These are phyloP conservation scores for Chlorodrepanis virens DNA, from an alignment of 2,113 vertebrate genomes.

Conservation along the genomic window DNA sequence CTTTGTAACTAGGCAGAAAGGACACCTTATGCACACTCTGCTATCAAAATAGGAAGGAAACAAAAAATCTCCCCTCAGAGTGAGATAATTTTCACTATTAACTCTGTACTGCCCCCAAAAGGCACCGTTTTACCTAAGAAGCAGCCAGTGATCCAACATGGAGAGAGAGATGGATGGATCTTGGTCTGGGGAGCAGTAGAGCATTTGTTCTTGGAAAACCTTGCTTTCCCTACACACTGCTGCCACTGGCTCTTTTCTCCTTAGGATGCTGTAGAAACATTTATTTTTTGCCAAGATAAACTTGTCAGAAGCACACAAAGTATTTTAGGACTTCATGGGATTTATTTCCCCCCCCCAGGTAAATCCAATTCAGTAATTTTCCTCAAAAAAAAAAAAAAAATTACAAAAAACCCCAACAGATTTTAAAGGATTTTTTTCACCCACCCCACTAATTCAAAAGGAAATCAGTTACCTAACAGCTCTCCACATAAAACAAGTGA, in stretches of 20 bases:
- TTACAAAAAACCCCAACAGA: not conserved
- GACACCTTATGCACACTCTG: not conserved
- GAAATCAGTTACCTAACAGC: not conserved
- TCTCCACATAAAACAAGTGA: not conserved
- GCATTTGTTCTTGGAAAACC: not conserved
- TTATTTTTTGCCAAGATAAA: not conserved
- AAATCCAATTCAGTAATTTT: not conserved
- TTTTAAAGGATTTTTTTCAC: not conserved
- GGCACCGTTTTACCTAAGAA: not conserved
- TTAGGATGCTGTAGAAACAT: not conserved
- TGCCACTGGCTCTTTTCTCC: not conserved
- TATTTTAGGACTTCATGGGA: not conserved
- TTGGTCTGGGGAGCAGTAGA: not conserved
- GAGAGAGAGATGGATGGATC: not conserved
- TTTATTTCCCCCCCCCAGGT: not conserved
- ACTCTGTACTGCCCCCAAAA: not conserved
- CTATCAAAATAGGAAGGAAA: not conserved
- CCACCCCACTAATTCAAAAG: not conserved
- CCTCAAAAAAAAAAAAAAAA: not conserved
- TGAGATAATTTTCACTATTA: not conserved
- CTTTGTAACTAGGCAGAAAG: not conserved
- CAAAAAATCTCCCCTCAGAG: not conserved
- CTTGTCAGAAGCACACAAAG: not conserved
- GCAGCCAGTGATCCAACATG: not conserved
- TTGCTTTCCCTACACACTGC: not conserved